phyloP scores from a whole-genome alignment of 1,140 invertebrate genomes.

The Euborellia annulipes region DNA sequence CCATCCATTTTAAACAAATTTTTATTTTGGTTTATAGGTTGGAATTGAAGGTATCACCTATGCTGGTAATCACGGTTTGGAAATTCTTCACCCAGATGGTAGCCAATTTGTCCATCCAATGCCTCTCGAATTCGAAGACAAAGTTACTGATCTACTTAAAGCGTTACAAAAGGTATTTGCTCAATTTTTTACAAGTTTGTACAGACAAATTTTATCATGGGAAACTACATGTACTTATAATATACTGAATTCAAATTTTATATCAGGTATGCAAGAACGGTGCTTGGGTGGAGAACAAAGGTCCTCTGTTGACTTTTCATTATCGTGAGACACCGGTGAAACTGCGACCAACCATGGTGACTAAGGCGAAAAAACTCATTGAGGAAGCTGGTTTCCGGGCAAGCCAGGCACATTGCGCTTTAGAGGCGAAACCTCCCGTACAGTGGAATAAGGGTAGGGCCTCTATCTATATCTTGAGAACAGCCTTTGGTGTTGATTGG shows the following conservation, averaged over 20 bases:
- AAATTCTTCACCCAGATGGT: constrained; percentile 77
- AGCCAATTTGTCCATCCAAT: constrained; percentile 82
- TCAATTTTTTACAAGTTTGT: no score
- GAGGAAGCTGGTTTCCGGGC: constrained; percentile 55
- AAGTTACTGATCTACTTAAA: constrained; percentile 60
- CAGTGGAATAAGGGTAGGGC: constrained; percentile 83
- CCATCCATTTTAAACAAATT: neutral
- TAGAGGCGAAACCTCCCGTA: constrained; percentile 76
- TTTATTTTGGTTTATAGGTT: constrained; percentile 29
- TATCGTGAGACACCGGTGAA: constrained; percentile 64
- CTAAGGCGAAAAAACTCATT: constrained; percentile 53
- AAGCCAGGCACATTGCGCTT: constrained; percentile 60
- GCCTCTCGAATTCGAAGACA: constrained; percentile 68
- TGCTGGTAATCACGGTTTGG: constrained; percentile 77
- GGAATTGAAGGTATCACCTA: constrained; percentile 81
- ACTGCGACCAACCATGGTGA: constrained; percentile 42
- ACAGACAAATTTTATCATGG: no score
- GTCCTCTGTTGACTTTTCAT: constrained; percentile 71
- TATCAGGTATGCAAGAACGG: constrained; percentile 60
- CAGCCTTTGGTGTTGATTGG: constrained; percentile 81
- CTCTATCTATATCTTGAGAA: constrained; percentile 75
- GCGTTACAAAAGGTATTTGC: constrained; percentile 45
- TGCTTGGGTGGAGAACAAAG: constrained; percentile 86
- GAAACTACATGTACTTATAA: no score
- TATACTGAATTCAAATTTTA: no score